Evolutionary conservation across 2,797 vertebrate species (phyloP), one percentile per base, ranked within the genome.

Genomic region (Onychomys arenicola): DNA sequence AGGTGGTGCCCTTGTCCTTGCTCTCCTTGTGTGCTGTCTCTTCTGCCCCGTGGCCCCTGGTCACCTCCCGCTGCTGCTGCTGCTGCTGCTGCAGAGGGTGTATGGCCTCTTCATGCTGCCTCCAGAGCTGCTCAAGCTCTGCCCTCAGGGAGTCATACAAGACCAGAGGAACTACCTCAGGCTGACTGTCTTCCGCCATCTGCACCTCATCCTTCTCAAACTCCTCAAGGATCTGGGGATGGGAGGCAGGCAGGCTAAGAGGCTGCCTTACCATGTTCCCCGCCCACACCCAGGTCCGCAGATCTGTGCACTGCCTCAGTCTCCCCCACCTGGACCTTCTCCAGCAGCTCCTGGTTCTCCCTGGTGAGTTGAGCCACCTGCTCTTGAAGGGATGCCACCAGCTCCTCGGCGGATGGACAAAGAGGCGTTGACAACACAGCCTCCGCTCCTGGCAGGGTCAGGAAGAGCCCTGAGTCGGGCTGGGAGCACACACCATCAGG

Each of bases 191-290:
- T 1, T 77, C 93, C 46, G 99, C 98, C 83, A 98, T 99, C 97
- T 99, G 99, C 65, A 97, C 99, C 97, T 99, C 99, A 0, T 99
- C 99, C 92, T 99, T 99, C 98, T 99, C 99, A 0, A 99, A 99
- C 98, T 99, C 99, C 98, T 99, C 99, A 98, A 99, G 98, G 98
- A 99, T 99, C 99, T 98, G 55, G 27, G 0, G 0, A 23, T 0
- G n/a, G 59, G 27, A 27, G 37, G 3, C 7, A 32, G n/a, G 27
- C 8, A 0, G 10, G 27, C n/a, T 59, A 29, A 37, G 29, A 46
- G n/a, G n/a, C 0, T 9, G 55, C n/a, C 49, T 57, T 5, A 2
- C 37, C 49, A 40, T 27, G 69, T 59, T 85, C 78, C 65, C 82
- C 37, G 19, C 63, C 81, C 43, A 16, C 13, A 52, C 63, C 0